These are phyloP conservation scores for Dendroctonus ponderosae DNA, from an alignment of 1,140 invertebrate species.

Conservation along the genomic window DNA sequence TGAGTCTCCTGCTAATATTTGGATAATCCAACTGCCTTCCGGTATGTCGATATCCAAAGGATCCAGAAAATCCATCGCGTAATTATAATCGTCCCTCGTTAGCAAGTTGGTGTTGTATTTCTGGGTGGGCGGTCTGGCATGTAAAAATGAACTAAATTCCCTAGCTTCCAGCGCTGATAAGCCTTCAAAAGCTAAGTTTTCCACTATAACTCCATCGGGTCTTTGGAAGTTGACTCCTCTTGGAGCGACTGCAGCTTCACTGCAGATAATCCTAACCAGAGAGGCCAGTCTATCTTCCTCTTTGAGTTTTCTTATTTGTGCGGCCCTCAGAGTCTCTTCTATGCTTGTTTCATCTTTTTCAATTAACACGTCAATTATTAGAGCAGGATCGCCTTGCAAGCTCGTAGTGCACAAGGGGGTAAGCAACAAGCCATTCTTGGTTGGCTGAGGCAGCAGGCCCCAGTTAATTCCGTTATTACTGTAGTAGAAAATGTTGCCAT, in stretches of 20 bases:
- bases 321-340: slow-evolving; percentile 38
- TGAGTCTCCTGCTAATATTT: slow-evolving; percentile 58
- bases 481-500: slow-evolving; percentile 68
- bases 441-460: slow-evolving; percentile 64
- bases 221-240: slow-evolving; percentile 69
- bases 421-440: slow-evolving; percentile 59
- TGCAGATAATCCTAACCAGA: slow-evolving; percentile 64
- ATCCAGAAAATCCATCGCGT: slow-evolving; percentile 74
- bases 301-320: slow-evolving; percentile 59
- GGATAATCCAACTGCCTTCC: slow-evolving; percentile 63
- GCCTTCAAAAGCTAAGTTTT: slow-evolving; percentile 68
- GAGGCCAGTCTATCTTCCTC: slow-evolving; percentile 74
- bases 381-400: slow-evolving; percentile 59
- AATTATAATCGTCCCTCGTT: slow-evolving; percentile 72
- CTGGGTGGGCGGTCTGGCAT: slow-evolving; percentile 62
- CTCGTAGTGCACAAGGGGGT: slow-evolving; percentile 55
- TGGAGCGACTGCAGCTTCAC: slow-evolving; percentile 68
- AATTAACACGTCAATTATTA: slow-evolving; percentile 53
- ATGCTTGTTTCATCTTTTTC: slow-evolving; percentile 48
- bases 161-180: slow-evolving; percentile 59
- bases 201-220: slow-evolving; percentile 62
- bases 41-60: slow-evolving; percentile 67
- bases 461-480: slow-evolving; percentile 67
- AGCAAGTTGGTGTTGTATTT: slow-evolving; percentile 72
- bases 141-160: slow-evolving; percentile 65